Conservation (phyloP, 2,113 vertebrate genomes). For the Pungitius pungitius region DNA sequence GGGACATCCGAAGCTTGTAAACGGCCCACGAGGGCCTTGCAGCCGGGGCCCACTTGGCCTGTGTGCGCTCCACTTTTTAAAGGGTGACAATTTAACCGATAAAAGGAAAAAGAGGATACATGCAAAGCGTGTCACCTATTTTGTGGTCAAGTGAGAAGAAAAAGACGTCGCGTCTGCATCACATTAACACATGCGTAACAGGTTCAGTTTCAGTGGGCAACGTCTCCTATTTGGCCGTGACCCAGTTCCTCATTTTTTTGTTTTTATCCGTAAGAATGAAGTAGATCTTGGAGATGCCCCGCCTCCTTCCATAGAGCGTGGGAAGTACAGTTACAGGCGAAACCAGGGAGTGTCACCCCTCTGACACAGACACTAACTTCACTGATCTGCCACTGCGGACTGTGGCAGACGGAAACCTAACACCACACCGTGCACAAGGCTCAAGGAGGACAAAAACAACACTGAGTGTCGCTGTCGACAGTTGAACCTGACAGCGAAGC, state of each 20-base stretch:
- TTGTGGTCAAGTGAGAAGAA: neutral
- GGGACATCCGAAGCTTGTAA: conserved; percentile 43
- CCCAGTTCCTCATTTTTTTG: conserved; percentile 67
- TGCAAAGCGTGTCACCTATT: neutral
- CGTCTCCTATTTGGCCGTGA: conserved; percentile 50
- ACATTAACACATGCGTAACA: conserved; percentile 10
- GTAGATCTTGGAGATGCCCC: conserved; percentile 29
- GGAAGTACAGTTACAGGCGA: conserved; percentile 64
- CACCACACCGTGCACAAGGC: conserved; percentile 50
- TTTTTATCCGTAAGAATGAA: conserved; percentile 25
- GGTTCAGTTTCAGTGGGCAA: conserved; percentile 18
- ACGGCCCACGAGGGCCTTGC: conserved; percentile 27
- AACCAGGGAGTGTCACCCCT: conserved; percentile 68
- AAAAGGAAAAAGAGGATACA: neutral
- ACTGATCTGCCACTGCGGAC: conserved; percentile 55
- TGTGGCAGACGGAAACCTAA: conserved; percentile 69
- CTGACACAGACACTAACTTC: conserved; percentile 50
- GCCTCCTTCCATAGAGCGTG: conserved; percentile 65
- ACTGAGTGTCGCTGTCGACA: conserved; percentile 45
- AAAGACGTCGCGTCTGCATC: neutral
- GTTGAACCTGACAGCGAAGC: conserved; percentile 43
- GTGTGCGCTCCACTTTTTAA: neutral
- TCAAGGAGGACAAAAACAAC: conserved; percentile 50
- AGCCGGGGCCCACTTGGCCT: neutral
- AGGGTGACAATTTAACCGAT: neutral